Percentiles rank a stretch among this genome's conserved stretches.
Conservation (phyloP, 2,113 vertebrate species). For the Takifugu flavidus region DNA sequence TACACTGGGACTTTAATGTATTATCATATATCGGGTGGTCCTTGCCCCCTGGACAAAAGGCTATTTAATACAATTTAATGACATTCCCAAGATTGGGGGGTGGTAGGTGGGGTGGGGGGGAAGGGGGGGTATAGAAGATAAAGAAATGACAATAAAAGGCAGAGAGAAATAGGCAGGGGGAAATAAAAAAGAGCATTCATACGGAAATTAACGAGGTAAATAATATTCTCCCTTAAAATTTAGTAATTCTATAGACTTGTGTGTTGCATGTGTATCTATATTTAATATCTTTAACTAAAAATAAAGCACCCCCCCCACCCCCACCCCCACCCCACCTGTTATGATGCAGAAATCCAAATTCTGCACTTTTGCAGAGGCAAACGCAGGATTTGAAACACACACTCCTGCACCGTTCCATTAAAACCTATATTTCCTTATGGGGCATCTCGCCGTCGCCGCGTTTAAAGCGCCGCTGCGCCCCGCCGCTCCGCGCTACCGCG, state of each 20-base stretch:
- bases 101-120: not conserved
- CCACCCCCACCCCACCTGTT: no score
- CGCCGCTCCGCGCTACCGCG: conserved; percentile 30
- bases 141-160: not conserved
- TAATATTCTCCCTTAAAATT: no score
- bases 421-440: not conserved
- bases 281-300: no score
- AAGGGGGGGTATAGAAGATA: not conserved
- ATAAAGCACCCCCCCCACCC: no score
- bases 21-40: conserved; percentile 99
- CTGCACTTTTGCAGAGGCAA: no score
- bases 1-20: conserved; percentile 96
- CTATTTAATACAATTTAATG: conserved; percentile 99
- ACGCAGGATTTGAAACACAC: not conserved
- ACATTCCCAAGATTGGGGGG: conserved; percentile 87
- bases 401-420: not conserved
- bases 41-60: conserved; percentile 99
- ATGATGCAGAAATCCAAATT: no score
- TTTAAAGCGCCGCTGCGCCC: conserved; percentile 35
- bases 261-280: no score
- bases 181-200: no score
- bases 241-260: no score
- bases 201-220: no score
- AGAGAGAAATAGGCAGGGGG: not conserved
- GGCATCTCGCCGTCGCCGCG: conserved; percentile 17